phyloP scores from a whole-genome alignment of 2,888 invertebrate species.

The Minunthozetes semirufus region DNA sequence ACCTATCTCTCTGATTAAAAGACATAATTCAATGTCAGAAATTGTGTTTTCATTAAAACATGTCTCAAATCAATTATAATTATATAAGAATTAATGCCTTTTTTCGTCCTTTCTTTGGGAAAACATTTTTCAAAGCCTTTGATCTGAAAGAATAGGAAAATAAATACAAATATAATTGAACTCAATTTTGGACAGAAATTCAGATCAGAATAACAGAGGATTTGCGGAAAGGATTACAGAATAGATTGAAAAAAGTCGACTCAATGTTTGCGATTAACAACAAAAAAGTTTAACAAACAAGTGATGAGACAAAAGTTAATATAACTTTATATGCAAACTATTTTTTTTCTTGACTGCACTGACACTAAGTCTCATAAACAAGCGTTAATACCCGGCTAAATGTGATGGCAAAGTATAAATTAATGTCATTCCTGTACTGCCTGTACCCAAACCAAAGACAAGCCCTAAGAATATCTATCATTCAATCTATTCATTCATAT shows the following conservation, averaged over 20 bases:
- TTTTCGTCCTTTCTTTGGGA: no score
- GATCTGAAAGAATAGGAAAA: no score
- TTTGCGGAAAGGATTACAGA: conserved; percentile 1
- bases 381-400: neutral
- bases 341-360: neutral
- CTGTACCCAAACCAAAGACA: neutral
- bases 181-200: no score
- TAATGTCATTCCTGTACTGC: neutral
- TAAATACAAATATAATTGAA: no score
- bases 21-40: neutral
- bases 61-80: neutral
- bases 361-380: neutral
- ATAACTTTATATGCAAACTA: conserved; percentile 7
- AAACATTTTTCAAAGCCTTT: no score
- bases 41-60: neutral
- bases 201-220: neutral
- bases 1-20: neutral
- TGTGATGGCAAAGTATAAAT: conserved; percentile 11
- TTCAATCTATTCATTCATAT: conserved; percentile 20
- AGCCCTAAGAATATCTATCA: neutral
- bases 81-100: neutral
- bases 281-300: neutral
- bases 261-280: neutral
- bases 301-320: conserved; percentile 5
- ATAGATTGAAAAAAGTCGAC: neutral